phyloP scores from a whole-genome alignment of 2,888 invertebrate species.

The Nemurella pictetii region DNA sequence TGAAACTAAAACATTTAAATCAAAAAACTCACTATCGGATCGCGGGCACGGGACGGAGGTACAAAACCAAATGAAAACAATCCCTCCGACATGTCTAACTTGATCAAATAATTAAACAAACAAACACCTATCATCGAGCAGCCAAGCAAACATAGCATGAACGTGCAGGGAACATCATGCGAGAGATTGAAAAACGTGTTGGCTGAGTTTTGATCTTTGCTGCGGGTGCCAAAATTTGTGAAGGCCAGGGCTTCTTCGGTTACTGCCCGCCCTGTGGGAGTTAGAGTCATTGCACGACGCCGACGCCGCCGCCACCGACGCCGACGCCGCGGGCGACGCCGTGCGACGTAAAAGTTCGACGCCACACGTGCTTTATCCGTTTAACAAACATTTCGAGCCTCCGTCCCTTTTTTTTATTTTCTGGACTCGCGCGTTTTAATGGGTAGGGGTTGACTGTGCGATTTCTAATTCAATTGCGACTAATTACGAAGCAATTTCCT shows the following conservation, averaged over 20 bases:
- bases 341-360: neutral
- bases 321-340: neutral
- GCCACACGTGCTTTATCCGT: neutral
- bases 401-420: neutral
- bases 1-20: too few relatives aligned
- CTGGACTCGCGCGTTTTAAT: neutral
- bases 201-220: neutral
- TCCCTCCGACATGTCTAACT: neutral
- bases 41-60: neutral
- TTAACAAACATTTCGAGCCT: neutral
- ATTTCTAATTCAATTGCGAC: neutral
- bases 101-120: neutral
- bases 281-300: neutral
- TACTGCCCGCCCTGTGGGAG: neutral
- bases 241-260: slow-evolving; percentile 15
- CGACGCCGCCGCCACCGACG: neutral
- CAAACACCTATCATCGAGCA: neutral
- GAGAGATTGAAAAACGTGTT: neutral
- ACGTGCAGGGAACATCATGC: too few relatives aligned
- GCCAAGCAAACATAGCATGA: neutral
- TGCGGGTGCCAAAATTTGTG: neutral
- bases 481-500: neutral
- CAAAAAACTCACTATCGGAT: neutral
- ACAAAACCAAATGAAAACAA: neutral
- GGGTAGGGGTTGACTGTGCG: neutral